Conservation (phyloP, 2,888 invertebrate genomes). For the Hymenopus coronatus region DNA sequence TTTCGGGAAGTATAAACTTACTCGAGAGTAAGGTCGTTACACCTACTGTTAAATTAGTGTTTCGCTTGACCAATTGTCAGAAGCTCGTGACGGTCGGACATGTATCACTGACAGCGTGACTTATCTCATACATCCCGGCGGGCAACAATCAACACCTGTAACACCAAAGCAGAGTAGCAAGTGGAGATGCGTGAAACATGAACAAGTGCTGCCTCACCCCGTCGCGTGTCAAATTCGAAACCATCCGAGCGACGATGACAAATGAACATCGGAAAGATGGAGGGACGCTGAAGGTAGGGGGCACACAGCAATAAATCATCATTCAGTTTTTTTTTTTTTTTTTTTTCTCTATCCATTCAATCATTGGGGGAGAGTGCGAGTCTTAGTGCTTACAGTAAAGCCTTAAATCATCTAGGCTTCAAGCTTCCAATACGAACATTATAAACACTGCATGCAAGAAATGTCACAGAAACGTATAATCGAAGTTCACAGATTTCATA, state of each 20-base stretch:
- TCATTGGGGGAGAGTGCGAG: background rate
- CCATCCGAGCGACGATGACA: conserved; percentile 5
- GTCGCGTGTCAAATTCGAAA: background rate
- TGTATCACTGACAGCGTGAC: background rate
- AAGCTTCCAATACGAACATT: too few species aligned
- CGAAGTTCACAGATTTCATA: too few species aligned
- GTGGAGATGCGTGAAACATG: background rate
- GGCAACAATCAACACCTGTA: background rate
- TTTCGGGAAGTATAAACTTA: background rate
- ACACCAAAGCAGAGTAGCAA: background rate
- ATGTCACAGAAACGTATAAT: too few species aligned
- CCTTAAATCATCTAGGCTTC: background rate
- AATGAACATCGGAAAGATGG: background rate
- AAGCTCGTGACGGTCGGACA: background rate
- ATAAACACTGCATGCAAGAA: too few species aligned
- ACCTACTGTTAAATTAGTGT: background rate
- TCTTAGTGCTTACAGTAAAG: background rate
- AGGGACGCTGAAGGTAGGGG: background rate
- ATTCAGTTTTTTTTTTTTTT: background rate
- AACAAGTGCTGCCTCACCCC: background rate
- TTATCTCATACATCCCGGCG: background rate
- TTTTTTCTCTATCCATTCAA: background rate
- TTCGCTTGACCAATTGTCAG: background rate
- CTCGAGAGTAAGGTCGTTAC: background rate
- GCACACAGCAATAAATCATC: background rate